Base-by-base conservation (phyloP, 2,888 invertebrate genomes). In the Rhorus exstirpatorius region DNA sequence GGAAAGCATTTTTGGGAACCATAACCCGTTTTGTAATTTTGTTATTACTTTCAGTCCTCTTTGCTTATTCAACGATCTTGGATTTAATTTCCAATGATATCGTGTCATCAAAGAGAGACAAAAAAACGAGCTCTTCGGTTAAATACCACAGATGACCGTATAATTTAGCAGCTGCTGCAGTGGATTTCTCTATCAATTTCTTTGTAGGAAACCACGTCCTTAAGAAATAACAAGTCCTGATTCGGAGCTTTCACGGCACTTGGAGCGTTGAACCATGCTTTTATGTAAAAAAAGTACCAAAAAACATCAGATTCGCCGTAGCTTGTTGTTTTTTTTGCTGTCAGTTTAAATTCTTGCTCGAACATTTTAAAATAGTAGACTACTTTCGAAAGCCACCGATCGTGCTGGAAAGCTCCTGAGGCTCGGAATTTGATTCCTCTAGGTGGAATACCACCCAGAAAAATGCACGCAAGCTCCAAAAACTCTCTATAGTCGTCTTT, bases 321-420 rank as follows among this genome's bases (percentile, higher is more conserved):
- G 26, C 0, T 74, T 67, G n/a, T 35, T 31, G 4, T 8, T 65
- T 79, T 67, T 51, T 26, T 14, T 49, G n/a, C 10, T n/a, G 4
- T 46, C 7, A 79, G 31, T 19, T 63, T 26, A 17, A 79, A 74
- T 19, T 67, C 67, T 38, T 70, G n/a, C 21, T 53, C 14, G 44
- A 75, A 80, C 3, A 75, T 21, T 41, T 80, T 75, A 1, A 80
- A 68, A 35, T 12, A 35, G 35, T 80, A 80, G 10, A 80, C n/a
- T 0, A 61, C 60, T 31, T 72, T 72, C 10, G 60, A 58, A 12
- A 72, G 26, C 72, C 72, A 72, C 6, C 60, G 31, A 14, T 60
- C 72, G 38, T 72, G 60, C 14, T 72, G 60, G 0, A 24, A 19
- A 19, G 72, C 72, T 26, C 60, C 72, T 31, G 60, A 46, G 7